Evolutionary conservation across 2,888 invertebrate species (phyloP).

Genomic region (Drosophila paramelanica): DNA sequence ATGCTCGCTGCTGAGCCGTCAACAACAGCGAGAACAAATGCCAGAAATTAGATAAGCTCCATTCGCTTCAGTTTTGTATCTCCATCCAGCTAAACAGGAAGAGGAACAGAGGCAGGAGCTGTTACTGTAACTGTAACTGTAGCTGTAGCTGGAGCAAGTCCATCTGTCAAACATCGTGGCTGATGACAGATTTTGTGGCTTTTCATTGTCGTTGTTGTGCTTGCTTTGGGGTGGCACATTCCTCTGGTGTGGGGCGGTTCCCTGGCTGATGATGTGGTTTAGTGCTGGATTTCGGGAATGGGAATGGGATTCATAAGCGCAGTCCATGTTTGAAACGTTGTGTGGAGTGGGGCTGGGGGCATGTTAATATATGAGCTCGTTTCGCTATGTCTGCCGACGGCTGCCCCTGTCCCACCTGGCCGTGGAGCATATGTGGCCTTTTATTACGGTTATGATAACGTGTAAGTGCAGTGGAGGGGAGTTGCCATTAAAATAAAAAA

Average conservation of each 20-base stretch:
- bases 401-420: slow-evolving; percentile 36
- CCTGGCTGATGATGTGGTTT: slow-evolving; percentile 40
- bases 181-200: slow-evolving; percentile 69
- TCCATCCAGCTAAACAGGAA: neutral
- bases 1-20: neutral
- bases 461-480: slow-evolving; percentile 61
- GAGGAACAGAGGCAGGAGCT: no score
- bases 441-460: slow-evolving; percentile 73
- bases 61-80: slow-evolving; percentile 33
- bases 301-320: slow-evolving; percentile 1
- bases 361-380: slow-evolving; percentile 68
- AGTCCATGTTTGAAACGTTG: neutral
- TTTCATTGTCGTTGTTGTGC: slow-evolving; percentile 52
- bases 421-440: slow-evolving; percentile 69
- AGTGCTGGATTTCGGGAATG: slow-evolving; percentile 4
- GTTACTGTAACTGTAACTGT: no score
- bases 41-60: slow-evolving; percentile 71
- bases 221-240: slow-evolving; percentile 14
- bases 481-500: slow-evolving; percentile 35
- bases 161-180: slow-evolving; percentile 72
- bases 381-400: slow-evolving; percentile 39
- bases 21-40: slow-evolving; percentile 48
- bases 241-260: slow-evolving; percentile 2
- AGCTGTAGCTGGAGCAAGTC: slow-evolving; percentile 40
- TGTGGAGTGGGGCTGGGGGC: no score